Evolutionary conservation across 2,113 vertebrate genomes (phyloP).

Genomic region (Peromyscus maniculatus): DNA sequence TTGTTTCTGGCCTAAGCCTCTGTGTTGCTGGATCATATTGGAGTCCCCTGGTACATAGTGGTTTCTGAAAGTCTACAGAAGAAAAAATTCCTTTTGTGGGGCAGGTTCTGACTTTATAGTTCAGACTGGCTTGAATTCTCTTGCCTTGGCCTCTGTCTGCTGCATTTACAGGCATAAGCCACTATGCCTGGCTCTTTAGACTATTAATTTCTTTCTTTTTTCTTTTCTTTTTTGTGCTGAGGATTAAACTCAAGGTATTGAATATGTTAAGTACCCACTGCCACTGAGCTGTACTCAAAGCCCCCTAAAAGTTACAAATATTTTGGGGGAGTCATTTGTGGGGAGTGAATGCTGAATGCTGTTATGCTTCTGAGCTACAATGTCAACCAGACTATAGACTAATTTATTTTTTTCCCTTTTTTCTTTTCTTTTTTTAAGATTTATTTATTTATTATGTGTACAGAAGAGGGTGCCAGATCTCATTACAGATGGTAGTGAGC

Average conservation of each 20-base stretch:
- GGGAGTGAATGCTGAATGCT: background rate
- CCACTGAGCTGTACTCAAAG: background rate
- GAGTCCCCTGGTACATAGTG: constrained; percentile 5
- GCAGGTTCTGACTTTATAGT: background rate
- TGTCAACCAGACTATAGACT: background rate
- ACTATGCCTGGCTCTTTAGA: background rate
- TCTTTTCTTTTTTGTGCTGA: background rate
- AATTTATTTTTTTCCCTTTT: background rate
- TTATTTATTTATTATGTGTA: too few species aligned
- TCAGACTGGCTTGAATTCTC: background rate
- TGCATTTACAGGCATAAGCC: background rate
- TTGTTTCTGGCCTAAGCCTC: constrained; percentile 43
- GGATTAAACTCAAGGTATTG: background rate
- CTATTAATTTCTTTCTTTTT: background rate
- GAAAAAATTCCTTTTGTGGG: background rate
- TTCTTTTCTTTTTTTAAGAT: background rate
- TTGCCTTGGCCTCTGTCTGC: background rate
- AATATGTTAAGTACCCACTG: background rate
- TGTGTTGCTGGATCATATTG: constrained; percentile 50
- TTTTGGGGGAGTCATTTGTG: background rate
- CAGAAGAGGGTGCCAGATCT: too few species aligned
- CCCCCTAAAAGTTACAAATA: background rate
- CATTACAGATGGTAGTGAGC: too few species aligned
- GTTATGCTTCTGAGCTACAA: background rate
- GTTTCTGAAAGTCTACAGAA: constrained; percentile 47